Percentiles rank a stretch among this genome's conserved stretches.
Conservation (phyloP, 2,888 invertebrate genomes). For the Hirtodrosophila alboralis region DNA sequence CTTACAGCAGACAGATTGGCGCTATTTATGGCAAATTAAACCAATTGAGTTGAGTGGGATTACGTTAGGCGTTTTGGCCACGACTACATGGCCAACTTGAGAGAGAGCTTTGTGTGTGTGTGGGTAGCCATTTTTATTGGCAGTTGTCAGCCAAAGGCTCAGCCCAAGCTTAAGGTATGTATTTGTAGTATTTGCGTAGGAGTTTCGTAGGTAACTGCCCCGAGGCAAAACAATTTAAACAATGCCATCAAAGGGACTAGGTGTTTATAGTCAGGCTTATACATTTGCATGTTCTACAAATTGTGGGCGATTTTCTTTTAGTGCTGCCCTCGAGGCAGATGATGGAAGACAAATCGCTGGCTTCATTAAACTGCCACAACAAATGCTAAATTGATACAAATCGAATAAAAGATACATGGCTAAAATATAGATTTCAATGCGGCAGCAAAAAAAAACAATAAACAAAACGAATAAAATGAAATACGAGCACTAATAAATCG, state of each 20-base stretch:
- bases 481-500: conserved; percentile 59
- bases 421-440: conserved; percentile 30
- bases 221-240: conserved; percentile 54
- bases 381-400: conserved; percentile 70
- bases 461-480: conserved; percentile 36
- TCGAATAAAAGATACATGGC: conserved; percentile 33
- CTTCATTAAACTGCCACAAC: conserved; percentile 66
- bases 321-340: conserved; percentile 9
- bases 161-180: conserved; percentile 13
- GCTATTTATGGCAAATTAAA: conserved; percentile 79
- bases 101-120: conserved; percentile 10
- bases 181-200: conserved; percentile 10
- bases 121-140: conserved; percentile 58
- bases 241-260: conserved; percentile 62
- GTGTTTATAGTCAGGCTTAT: conserved; percentile 67
- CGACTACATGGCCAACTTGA: conserved; percentile 18
- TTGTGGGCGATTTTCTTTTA: conserved; percentile 21
- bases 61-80: conserved; percentile 35
- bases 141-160: conserved; percentile 26
- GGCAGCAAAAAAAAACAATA: no score
- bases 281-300: conserved; percentile 63
- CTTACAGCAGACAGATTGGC: conserved; percentile 55
- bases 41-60: conserved; percentile 76
- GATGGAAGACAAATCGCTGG: conserved; percentile 49
- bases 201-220: conserved; percentile 48